phyloP scores from a whole-genome alignment of 2,113 vertebrate genomes.

The Sorex araneus region DNA sequence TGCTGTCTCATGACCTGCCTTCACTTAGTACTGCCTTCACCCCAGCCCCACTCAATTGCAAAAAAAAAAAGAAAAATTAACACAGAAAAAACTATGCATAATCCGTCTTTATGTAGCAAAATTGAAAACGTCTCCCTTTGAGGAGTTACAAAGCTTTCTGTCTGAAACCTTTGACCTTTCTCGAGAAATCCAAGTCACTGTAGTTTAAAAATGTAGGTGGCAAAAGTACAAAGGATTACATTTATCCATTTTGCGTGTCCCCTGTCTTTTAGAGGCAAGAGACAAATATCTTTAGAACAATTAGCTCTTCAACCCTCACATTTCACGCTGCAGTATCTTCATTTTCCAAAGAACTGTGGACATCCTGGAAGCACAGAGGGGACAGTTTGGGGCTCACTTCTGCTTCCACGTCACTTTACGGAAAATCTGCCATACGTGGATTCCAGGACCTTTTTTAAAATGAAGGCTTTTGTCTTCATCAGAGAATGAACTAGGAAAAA shows the following conservation, averaged over 20 bases:
- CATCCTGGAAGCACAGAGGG: not conserved
- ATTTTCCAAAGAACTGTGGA: conserved; percentile 26
- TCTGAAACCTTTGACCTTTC: conserved; percentile 83
- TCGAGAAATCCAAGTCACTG: conserved; percentile 77
- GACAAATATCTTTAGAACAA: conserved; percentile 77
- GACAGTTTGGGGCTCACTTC: conserved; percentile 17
- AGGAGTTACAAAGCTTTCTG: conserved; percentile 81
- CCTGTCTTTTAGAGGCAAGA: conserved; percentile 66
- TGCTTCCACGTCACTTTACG: conserved; percentile 3
- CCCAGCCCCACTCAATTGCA: conserved; percentile 4
- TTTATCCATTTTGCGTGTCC: conserved; percentile 76
- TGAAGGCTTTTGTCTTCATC: too few relatives aligned
- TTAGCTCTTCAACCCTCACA: conserved; percentile 69
- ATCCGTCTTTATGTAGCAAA: conserved; percentile 65
- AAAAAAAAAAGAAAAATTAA: not conserved
- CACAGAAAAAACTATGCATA: conserved; percentile 34
- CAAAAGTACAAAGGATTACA: conserved; percentile 78
- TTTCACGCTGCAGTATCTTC: conserved; percentile 58
- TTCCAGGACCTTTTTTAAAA: conserved; percentile 24
- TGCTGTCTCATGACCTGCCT: not conserved
- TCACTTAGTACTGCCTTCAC: not conserved
- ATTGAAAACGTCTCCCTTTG: conserved; percentile 73
- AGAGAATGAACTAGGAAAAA: not conserved
- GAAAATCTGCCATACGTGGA: conserved; percentile 46
- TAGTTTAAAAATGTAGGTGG: conserved; percentile 82